Evolutionary conservation across 2,113 vertebrate species (phyloP), one percentile per base, ranked within the genome.

Genomic region (Xiphias gladius): DNA sequence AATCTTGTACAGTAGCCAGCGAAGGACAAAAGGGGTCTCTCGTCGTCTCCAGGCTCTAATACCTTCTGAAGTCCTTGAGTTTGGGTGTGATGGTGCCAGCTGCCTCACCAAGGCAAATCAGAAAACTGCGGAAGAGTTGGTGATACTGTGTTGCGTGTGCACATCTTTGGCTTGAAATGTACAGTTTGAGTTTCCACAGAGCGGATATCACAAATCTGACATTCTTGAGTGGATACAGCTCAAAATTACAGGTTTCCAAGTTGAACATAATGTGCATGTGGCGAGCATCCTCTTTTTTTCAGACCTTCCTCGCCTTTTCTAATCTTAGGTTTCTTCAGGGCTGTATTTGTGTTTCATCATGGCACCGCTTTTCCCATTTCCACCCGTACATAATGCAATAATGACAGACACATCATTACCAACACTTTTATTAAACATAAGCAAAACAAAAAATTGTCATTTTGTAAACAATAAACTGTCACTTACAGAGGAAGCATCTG

Each of bases 391-490:
- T 62, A n/a, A 73, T 73, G 46, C 17, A 54, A 30, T 37, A 80
- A 86, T 1, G 37, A 90, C 70, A 79, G 32, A 85, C 66, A 69
- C 46, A 28, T 39, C 11, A 16, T 41, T 19, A 24, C 37, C 41
- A 61, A 73, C 57, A 39, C 16, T 78, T 93, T 93, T 93, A 93
- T 92, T 92, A 57, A 83, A 90, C 72, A 83, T 24, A 32, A 78
- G 75, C 13, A 77, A 85, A 85, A 82, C 55, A 81, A 79, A 83
- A 79, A 81, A 75, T 1, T 4, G 62, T 26, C 16, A 70, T 83
- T 57, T 80, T 87, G 73, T 78, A 79, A 89, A 92, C 78, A 88
- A 66, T 59, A 46, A 85, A 80, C 57, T 7, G 68, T 84, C 69
- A 87, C 64, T 78, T 64, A 73, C 54, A 82, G 46, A 88, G 54